These are phyloP conservation scores for Plebejus melissa DNA, from an alignment of 2,888 invertebrate genomes.

Conservation along the genomic window DNA sequence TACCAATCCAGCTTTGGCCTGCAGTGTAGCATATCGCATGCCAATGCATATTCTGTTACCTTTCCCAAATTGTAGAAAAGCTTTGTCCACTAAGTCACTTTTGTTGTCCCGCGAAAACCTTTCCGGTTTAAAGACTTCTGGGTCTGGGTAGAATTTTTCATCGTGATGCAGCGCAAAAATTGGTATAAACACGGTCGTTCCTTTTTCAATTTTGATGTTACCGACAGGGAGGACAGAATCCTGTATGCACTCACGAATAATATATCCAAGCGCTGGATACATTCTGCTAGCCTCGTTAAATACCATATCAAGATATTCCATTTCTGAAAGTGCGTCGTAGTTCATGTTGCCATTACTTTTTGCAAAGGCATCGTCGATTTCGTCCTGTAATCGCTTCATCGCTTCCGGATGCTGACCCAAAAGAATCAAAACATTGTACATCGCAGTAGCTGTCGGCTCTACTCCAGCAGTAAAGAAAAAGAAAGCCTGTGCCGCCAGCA, in stretches of 20 bases:
- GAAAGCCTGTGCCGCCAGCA: constrained; percentile 55
- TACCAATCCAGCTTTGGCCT: constrained; percentile 43
- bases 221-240: constrained; percentile 52
- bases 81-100: constrained; percentile 41
- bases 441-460: constrained; percentile 53
- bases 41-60: constrained; percentile 67
- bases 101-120: constrained; percentile 49
- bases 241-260: constrained; percentile 45
- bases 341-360: constrained; percentile 44
- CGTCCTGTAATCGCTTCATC: background rate
- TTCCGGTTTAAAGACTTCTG: constrained; percentile 62
- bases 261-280: constrained; percentile 50
- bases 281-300: constrained; percentile 49
- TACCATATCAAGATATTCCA: constrained; percentile 55
- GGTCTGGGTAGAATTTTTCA: constrained; percentile 58
- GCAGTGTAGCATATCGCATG: constrained; percentile 47
- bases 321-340: constrained; percentile 45
- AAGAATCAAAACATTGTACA: constrained; percentile 49
- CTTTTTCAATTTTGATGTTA: constrained; percentile 51
- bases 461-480: constrained; percentile 61
- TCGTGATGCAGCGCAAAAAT: constrained; percentile 58
- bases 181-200: constrained; percentile 48
- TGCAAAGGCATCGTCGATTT: constrained; percentile 45
- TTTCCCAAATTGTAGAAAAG: constrained; percentile 65
- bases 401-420: constrained; percentile 52